Evolutionary conservation across 1,140 invertebrate genomes (phyloP), one percentile per base, ranked within the genome.

Genomic region (Nymphalis io): DNA sequence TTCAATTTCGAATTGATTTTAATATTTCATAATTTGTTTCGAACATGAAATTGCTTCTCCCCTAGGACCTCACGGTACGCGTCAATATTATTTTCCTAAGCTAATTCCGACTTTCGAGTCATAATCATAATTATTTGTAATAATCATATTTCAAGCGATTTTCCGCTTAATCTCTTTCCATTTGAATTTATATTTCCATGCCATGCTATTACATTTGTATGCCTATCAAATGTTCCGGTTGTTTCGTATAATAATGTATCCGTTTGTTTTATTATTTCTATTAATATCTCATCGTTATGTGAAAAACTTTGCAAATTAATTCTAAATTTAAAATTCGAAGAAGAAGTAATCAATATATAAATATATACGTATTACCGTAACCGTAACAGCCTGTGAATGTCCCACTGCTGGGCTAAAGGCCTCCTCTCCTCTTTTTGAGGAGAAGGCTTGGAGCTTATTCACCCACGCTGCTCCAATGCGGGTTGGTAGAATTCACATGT

Each of bases 41-140:
- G 10, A 57, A 65, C 33, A 40, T 55, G 15, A 57, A 65, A 65
- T 65, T 65, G 46, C 53, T 33, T 57, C 42, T n/a, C 15, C 53
- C 53, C n/a, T 42, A 65, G 63, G 23, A 57, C 46, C 27, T 57
- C 63, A 42, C 53, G 21, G 66, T 63, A 38, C 44, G 40, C 60
- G 60, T 53, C 60, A 63, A 63, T 63, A 51, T 51, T 51, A 63
- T 63, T 63, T 53, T 53, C 51, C 46, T 23, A 11, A 42, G 48
- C 44, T 63, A 38, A 63, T 63, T 63, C 20, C 60, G 18, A 23
- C 51, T 4, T 21, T 55, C 51, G 46, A 63, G n/a, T 51, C 48
- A 48, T 63, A 18, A 51, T 51, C 33, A 63, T 63, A 63, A 63
- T 63, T 63, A 63, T 63, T 63, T 51, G 16, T 33, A 38, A 42